Evolutionary conservation across 2,888 invertebrate species (phyloP).

Genomic region (Frankliniella fusca): DNA sequence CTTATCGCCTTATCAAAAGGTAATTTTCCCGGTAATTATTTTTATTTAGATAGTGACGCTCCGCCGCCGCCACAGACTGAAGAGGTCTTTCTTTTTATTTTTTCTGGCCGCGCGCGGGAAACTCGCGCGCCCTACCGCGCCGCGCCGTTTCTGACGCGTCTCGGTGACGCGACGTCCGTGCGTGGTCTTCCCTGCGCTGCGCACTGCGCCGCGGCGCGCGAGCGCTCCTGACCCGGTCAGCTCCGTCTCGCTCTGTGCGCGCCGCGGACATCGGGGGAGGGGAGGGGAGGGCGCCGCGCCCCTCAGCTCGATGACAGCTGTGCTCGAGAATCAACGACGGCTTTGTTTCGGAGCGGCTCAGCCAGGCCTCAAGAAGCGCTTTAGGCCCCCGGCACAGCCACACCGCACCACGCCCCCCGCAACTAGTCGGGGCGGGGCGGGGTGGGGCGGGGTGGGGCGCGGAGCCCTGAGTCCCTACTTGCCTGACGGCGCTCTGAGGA

Average conservation of each 20-base stretch:
- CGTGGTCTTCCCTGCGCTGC: no score
- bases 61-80: background rate
- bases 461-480: background rate
- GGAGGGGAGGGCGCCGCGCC: background rate
- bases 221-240: no score
- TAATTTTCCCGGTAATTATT: background rate
- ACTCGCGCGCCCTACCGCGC: no score
- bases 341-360: background rate
- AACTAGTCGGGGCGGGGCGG: background rate
- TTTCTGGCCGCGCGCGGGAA: no score
- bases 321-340: background rate
- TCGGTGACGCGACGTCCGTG: no score
- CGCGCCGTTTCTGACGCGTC: no score
- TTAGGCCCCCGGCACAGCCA: background rate
- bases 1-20: background rate
- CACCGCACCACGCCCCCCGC: background rate
- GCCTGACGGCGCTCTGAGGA: background rate
- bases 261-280: background rate
- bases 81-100: no score
- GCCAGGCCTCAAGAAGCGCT: no score
- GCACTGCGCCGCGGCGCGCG: no score
- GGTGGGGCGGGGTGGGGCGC: no score
- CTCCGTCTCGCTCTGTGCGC: background rate
- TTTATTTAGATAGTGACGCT: background rate
- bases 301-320: background rate